Conservation (phyloP, 2,888 invertebrate genomes). For the Gortyna flavago region DNA sequence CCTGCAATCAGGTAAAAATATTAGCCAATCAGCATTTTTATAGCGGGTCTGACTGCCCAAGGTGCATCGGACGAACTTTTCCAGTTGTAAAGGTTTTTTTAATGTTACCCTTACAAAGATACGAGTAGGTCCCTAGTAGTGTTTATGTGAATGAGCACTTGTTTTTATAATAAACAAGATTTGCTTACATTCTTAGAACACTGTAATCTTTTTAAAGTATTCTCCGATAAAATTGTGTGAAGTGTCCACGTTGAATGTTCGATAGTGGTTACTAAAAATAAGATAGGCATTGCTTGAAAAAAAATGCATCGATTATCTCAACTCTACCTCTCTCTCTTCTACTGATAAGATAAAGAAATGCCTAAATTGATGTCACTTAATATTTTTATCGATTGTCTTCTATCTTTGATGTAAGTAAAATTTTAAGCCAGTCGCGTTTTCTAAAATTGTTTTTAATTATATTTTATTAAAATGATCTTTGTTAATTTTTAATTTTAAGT, state of each 20-base stretch:
- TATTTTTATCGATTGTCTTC: not conserved
- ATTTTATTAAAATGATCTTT: not conserved
- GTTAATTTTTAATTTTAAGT: not conserved
- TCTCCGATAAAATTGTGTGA: constrained; percentile 7
- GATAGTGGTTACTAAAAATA: not conserved
- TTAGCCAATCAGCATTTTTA: no score
- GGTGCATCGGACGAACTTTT: no score
- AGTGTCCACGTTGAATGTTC: not conserved
- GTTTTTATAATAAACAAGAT: constrained; percentile 25
- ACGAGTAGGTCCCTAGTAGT: not conserved
- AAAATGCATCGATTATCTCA: not conserved
- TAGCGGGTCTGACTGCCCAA: no score
- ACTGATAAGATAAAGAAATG: not conserved
- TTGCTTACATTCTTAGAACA: constrained; percentile 12
- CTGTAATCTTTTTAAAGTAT: constrained; percentile 10
- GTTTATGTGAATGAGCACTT: constrained; percentile 15
- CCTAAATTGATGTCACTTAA: not conserved
- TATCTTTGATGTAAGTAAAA: not conserved
- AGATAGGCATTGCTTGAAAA: not conserved
- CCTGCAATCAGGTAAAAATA: not conserved
- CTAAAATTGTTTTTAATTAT: not conserved
- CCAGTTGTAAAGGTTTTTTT: not conserved
- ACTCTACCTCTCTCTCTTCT: constrained; percentile 2
- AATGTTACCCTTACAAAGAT: not conserved
- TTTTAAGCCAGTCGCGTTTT: not conserved